Evolutionary conservation across 2,113 vertebrate species (phyloP).

Genomic region (Lamprologus lemairii): DNA sequence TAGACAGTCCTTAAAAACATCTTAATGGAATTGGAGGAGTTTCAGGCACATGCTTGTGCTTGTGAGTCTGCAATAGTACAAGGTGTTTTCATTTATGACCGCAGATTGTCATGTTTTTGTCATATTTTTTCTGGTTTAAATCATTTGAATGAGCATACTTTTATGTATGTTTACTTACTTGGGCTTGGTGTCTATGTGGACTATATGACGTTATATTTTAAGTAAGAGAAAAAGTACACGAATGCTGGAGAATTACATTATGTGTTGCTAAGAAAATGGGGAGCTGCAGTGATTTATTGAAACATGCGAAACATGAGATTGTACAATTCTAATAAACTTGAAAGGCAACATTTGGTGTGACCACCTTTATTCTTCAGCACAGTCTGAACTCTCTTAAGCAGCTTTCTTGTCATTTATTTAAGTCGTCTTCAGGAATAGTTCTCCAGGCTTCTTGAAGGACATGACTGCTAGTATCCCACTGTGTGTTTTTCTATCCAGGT

Average conservation of each 20-base stretch:
- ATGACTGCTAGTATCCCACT: neutral
- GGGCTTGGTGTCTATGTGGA: neutral
- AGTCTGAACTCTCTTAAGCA: neutral
- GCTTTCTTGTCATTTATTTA: neutral
- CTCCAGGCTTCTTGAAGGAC: neutral
- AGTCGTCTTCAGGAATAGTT: neutral
- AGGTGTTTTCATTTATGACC: neutral
- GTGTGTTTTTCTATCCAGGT: neutral
- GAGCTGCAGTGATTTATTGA: neutral
- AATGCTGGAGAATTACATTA: neutral
- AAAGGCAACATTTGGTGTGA: neutral
- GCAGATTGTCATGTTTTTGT: neutral
- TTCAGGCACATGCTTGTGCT: neutral
- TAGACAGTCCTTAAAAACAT: slow-evolving; percentile 51
- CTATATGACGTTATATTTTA: neutral
- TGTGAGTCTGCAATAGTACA: neutral
- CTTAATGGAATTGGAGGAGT: slow-evolving; percentile 49
- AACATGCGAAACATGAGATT: neutral
- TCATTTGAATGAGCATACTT: neutral
- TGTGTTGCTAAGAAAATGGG: neutral
- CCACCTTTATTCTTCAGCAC: neutral
- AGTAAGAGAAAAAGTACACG: neutral
- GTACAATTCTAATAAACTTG: neutral
- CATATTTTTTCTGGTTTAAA: neutral
- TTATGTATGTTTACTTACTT: neutral